These are phyloP conservation scores for Manduca sexta DNA, from an alignment of 1,140 invertebrate genomes.

Conservation along the genomic window DNA sequence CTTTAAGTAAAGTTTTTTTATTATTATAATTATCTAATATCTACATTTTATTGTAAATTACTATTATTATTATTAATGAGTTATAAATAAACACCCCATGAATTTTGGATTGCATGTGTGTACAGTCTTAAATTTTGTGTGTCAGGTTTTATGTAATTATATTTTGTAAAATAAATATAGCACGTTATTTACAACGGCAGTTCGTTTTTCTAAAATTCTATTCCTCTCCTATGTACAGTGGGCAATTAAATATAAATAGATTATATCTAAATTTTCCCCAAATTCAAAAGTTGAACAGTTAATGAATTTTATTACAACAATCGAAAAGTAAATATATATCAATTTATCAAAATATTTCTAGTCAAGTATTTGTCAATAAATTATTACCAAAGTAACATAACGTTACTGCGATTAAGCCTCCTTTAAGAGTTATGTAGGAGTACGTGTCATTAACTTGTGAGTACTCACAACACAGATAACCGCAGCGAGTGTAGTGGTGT, in stretches of 20 bases:
- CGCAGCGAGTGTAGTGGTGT: conserved; percentile 2
- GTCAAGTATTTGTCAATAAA: no score
- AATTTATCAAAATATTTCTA: no score
- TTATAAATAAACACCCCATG: conserved; percentile 47
- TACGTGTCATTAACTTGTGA: conserved; percentile 1
- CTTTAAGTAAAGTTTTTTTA: conserved; percentile 52
- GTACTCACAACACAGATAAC: not conserved
- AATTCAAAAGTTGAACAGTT: no score
- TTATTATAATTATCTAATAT: conserved; percentile 27
- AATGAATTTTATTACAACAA: no score
- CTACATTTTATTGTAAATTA: conserved; percentile 43
- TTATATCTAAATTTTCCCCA: no score
- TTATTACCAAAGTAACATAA: no score
- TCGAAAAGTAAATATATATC: no score
- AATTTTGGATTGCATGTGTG: conserved; percentile 64
- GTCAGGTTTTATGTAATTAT: conserved; percentile 66
- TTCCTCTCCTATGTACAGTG: no score
- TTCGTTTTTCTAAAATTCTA: no score
- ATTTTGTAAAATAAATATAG: conserved; percentile 71
- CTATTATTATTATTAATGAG: conserved; percentile 26
- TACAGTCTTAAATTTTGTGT: conserved; percentile 67
- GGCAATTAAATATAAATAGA: no score
- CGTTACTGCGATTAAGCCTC: no score
- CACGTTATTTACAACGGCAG: conserved; percentile 67
- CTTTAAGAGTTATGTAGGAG: no score